Base-by-base conservation (phyloP, 2,888 invertebrate genomes). In the Oscheius sp. region DNA sequence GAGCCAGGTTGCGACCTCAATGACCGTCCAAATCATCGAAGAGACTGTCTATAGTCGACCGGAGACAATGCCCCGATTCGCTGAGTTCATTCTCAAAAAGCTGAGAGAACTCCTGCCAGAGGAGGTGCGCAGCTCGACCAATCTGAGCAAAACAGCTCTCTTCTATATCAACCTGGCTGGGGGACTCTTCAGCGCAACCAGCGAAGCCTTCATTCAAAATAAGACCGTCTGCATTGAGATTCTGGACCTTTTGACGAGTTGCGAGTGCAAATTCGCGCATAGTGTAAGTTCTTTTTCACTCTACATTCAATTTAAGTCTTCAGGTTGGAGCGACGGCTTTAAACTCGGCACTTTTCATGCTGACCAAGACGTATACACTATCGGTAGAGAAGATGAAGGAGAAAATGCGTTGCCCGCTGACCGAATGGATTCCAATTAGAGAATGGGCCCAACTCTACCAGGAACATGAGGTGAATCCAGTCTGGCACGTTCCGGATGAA, bases 391-490 rank as follows among this genome's bases (percentile, higher is more conserved):
- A 25, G 29, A 20, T 68, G 55, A 29, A 64, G 3, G 34, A 64
- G 25, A 33, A n/a, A 3, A 42, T 75, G n/a, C 17, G 20, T 2
- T 39, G 39, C 25, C 72, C 74, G 2, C 39, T 76, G 3, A 64
- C 8, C 3, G 67, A 74, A 52, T 76, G 76, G 76, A 72, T 74
- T 46, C 76, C 76, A 12, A 65, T 76, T 10, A 29, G 69, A 2
- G 72, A 69, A 33, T 76, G 76, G 76, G 74, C 74, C 0, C 55
- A 34, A 29, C 70, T 69, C 23, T 65, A 37, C n/a, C 46, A 65
- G 6, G 63, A 64, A 48, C 55, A 71, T 37, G 66, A 74, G 15
- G 31, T 58, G 3, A 34, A 27, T 1, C 42, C 74, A n/a, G 20
- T 23, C 10, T 76, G 72, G 72, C 70, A 69, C 33, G 58, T 74